Percentiles rank a stretch among this genome's conserved stretches.
phyloP scores from a whole-genome alignment of 1,140 invertebrate species.

The Zelostemma sp. region DNA sequence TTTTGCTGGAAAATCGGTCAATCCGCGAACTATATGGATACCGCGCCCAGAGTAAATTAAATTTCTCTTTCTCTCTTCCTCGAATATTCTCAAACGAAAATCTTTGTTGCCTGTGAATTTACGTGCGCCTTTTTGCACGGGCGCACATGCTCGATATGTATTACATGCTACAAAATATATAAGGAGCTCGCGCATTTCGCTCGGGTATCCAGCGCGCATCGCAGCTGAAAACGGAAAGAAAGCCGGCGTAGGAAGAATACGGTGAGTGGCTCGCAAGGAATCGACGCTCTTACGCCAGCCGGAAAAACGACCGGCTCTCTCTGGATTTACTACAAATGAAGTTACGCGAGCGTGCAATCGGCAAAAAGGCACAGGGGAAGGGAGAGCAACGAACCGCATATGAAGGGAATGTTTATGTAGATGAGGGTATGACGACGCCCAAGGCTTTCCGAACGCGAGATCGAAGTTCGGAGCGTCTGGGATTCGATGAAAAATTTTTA shows the following conservation, averaged over 20 bases:
- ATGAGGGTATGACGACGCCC: slow-evolving; percentile 8
- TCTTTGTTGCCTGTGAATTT: too few species aligned
- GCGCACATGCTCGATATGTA: neutral
- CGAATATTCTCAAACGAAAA: too few species aligned
- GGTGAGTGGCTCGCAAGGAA: slow-evolving; percentile 31
- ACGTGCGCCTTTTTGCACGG: neutral
- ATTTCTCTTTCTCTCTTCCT: too few species aligned
- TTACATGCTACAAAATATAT: neutral
- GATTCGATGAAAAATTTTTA: neutral
- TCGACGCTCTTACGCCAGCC: slow-evolving; percentile 23
- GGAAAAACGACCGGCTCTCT: slow-evolving; percentile 33
- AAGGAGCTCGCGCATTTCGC: neutral
- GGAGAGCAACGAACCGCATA: neutral
- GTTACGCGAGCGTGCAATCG: slow-evolving; percentile 15
- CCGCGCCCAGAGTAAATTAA: too few species aligned
- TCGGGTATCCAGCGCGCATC: slow-evolving; percentile 7
- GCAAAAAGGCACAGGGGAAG: neutral
- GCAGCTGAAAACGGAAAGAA: slow-evolving; percentile 26
- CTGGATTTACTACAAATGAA: slow-evolving; percentile 47
- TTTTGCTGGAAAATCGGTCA: too few species aligned
- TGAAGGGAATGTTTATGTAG: slow-evolving; percentile 17
- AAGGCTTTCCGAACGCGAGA: neutral
- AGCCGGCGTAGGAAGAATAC: slow-evolving; percentile 30
- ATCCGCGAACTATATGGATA: too few species aligned
- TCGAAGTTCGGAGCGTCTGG: neutral